phyloP scores from a whole-genome alignment of 2,113 vertebrate species.

The Meleagris gallopavo region DNA sequence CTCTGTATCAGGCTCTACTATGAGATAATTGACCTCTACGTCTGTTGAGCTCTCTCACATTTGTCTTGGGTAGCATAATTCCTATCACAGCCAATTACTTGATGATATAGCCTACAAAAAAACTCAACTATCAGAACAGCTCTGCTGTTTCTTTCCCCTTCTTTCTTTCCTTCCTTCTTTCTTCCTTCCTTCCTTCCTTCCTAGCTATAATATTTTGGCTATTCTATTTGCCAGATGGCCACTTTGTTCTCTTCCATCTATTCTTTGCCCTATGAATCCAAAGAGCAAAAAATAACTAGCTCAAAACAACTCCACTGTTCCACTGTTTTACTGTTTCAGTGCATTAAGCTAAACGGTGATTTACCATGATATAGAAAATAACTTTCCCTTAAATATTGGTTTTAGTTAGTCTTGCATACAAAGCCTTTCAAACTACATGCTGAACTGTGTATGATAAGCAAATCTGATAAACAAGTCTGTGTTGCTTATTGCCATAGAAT shows the following conservation, averaged over 20 bases:
- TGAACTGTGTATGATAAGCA: constrained; percentile 54
- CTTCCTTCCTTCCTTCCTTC: not conserved
- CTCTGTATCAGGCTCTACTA: constrained; percentile 51
- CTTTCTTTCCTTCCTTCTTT: not conserved
- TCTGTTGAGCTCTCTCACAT: constrained; percentile 60
- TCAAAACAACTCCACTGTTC: constrained; percentile 30
- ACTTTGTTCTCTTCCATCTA: constrained; percentile 48
- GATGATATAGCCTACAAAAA: constrained; percentile 35
- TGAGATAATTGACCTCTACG: constrained; percentile 72
- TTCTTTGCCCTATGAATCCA: constrained; percentile 36
- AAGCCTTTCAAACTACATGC: constrained; percentile 55
- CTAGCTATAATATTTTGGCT: constrained; percentile 32
- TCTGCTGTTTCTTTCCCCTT: constrained; percentile 5
- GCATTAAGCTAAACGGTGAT: constrained; percentile 54
- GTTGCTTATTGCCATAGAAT: not conserved
- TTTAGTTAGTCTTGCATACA: constrained; percentile 55
- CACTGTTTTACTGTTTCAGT: not conserved
- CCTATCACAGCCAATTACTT: constrained; percentile 62
- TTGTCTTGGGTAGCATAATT: constrained; percentile 68
- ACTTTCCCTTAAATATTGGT: constrained; percentile 61
- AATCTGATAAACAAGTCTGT: constrained; percentile 47
- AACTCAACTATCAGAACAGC: constrained; percentile 5
- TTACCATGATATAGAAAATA: constrained; percentile 63
- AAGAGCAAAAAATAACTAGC: constrained; percentile 13
- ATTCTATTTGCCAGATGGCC: constrained; percentile 49